Evolutionary conservation across 1,140 invertebrate genomes (phyloP).

Genomic region (Probaryconus sp.): DNA sequence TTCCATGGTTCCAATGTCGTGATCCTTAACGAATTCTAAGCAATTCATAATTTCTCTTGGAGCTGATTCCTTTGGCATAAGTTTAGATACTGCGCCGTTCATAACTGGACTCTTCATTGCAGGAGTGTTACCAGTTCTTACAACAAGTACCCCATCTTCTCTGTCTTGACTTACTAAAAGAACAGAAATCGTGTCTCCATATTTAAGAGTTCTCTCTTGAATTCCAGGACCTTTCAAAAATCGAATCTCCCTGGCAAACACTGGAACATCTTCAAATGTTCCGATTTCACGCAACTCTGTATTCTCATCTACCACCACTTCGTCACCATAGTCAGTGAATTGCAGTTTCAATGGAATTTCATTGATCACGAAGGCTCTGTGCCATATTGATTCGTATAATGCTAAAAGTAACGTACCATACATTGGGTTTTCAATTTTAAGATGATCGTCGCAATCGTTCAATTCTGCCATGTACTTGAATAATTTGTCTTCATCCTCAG

Average conservation of each 20-base stretch:
- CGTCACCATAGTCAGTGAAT: constrained; percentile 66
- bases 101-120: no score
- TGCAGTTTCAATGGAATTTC: constrained; percentile 48
- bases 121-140: no score
- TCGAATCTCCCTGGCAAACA: constrained; percentile 49
- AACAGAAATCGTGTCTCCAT: no score
- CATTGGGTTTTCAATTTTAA: constrained; percentile 24
- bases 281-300: not conserved
- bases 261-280: not conserved
- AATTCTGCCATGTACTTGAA: constrained; percentile 52
- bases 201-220: constrained; percentile 9
- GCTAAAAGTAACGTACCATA: constrained; percentile 56
- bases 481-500: constrained; percentile 16
- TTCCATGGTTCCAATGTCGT: constrained; percentile 41
- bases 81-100: constrained; percentile 5
- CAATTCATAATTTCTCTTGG: not conserved
- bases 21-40: constrained; percentile 11
- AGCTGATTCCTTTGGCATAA: not conserved
- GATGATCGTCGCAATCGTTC: not conserved
- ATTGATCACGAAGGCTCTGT: constrained; percentile 57
- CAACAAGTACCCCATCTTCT: no score
- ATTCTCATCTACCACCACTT: not conserved
- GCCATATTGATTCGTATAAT: constrained; percentile 60
- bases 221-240: constrained; percentile 12
- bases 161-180: no score